Evolutionary conservation across 2,888 invertebrate species (phyloP).

Genomic region (Tortricodes alternella): DNA sequence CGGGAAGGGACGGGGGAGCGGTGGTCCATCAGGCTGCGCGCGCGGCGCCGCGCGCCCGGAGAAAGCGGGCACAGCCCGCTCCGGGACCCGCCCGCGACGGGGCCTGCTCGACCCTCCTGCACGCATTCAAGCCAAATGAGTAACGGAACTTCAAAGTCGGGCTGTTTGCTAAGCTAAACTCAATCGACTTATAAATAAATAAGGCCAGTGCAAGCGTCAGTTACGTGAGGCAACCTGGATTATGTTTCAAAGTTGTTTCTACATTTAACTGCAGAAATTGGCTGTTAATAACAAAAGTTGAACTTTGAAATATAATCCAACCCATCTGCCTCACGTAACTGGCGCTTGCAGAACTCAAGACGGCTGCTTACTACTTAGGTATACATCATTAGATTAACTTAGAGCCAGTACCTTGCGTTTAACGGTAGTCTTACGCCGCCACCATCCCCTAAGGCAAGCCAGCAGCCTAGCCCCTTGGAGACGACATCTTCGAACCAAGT

Average conservation of each 20-base stretch:
- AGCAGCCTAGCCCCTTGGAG: slow-evolving; percentile 62
- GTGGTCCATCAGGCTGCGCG: slow-evolving; percentile 59
- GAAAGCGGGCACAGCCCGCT: slow-evolving; percentile 60
- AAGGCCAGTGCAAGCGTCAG: too few species aligned
- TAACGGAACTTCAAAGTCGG: too few species aligned
- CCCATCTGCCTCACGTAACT: too few species aligned
- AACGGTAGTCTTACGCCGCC: slow-evolving; percentile 62
- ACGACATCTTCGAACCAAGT: slow-evolving; percentile 61
- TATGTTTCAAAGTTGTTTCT: too few species aligned
- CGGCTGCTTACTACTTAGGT: background rate
- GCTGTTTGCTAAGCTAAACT: too few species aligned
- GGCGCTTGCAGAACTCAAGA: too few species aligned
- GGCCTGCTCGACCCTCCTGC: slow-evolving; percentile 48
- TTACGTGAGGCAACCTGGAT: too few species aligned
- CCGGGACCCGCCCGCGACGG: slow-evolving; percentile 43
- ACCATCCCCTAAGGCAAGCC: slow-evolving; percentile 68
- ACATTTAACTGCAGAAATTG: too few species aligned
- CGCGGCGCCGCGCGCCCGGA: slow-evolving; percentile 59
- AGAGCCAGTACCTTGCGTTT: slow-evolving; percentile 55
- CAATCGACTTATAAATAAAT: too few species aligned
- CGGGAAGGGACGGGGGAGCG: slow-evolving; percentile 53
- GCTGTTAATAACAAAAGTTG: too few species aligned
- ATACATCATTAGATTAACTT: background rate
- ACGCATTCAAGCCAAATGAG: too few species aligned
- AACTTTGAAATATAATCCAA: too few species aligned